A percentile compares a stretch with the other conserved stretches of the same genome.
phyloP scores from a whole-genome alignment of 1,140 invertebrate genomes.

The Trigoniulus corallinus region DNA sequence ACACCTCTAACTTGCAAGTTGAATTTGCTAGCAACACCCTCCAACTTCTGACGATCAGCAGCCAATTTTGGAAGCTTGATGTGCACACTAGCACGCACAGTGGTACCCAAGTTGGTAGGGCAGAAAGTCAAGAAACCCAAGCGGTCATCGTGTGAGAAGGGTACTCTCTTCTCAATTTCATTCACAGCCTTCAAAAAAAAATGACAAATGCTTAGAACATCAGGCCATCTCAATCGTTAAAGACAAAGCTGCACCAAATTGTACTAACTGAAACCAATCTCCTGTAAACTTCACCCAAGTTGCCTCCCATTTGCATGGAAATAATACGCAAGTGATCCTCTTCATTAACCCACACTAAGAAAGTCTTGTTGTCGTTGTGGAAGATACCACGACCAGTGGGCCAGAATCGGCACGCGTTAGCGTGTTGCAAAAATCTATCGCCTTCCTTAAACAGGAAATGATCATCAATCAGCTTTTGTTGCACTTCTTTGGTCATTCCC shows the following conservation, averaged over 20 bases:
- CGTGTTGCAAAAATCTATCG: conserved; percentile 52
- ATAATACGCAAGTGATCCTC: conserved; percentile 42
- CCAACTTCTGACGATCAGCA: conserved; percentile 72
- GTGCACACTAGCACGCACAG: conserved; percentile 93
- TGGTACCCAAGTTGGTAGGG: conserved; percentile 93
- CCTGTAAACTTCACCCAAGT: conserved; percentile 52
- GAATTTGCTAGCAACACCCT: conserved; percentile 77
- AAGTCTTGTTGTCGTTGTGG: conserved; percentile 36
- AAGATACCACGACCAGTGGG: conserved; percentile 38
- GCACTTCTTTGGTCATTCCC: conserved; percentile 84
- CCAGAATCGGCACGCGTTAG: conserved; percentile 78
- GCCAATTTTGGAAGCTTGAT: conserved; percentile 92
- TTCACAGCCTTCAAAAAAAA: conserved; percentile 48
- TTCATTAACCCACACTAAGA: conserved; percentile 42
- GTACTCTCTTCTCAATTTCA: conserved; percentile 76
- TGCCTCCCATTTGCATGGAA: conserved; percentile 39
- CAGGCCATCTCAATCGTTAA: neutral
- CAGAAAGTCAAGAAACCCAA: conserved; percentile 97
- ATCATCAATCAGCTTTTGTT: conserved; percentile 89
- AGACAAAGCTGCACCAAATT: neutral
- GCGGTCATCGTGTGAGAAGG: conserved; percentile 80
- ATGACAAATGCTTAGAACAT: neutral
- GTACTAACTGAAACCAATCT: conserved; percentile 51
- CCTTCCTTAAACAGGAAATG: conserved; percentile 97
- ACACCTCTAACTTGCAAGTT: conserved; percentile 62